These are phyloP conservation scores for Synanthedon formicaeformis DNA, from an alignment of 2,888 invertebrate genomes.

Conservation along the genomic window DNA sequence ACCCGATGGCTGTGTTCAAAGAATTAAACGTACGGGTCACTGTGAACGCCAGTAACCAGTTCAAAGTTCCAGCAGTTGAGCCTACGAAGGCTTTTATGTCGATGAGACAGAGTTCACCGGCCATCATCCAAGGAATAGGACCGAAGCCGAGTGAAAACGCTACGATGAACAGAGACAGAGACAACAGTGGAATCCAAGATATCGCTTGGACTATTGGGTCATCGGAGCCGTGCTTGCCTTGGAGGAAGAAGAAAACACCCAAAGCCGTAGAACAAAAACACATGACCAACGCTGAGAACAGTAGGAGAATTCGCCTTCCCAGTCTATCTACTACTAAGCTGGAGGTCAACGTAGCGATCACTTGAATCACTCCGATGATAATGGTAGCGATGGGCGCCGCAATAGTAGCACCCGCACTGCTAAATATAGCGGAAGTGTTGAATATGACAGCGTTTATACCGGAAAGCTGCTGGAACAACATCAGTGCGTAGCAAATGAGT, in stretches of 20 bases:
- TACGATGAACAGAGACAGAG: conserved; percentile 81
- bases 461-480: conserved; percentile 91
- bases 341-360: conserved; percentile 79
- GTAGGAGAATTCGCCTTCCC: conserved; percentile 81
- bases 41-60: conserved; percentile 85
- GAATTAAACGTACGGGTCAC: conserved; percentile 80
- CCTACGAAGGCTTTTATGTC: conserved; percentile 83
- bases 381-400: conserved; percentile 76
- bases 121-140: conserved; percentile 89
- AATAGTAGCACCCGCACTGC: conserved; percentile 71
- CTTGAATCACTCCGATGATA: conserved; percentile 86
- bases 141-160: conserved; percentile 88
- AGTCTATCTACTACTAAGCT: conserved; percentile 83
- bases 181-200: conserved; percentile 80
- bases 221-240: conserved; percentile 32
- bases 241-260: conserved; percentile 76
- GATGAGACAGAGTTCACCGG: conserved; percentile 82
- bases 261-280: conserved; percentile 76
- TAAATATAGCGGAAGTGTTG: conserved; percentile 81
- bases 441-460: conserved; percentile 89
- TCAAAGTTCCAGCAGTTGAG: conserved; percentile 83
- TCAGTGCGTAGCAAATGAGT: conserved; percentile 80
- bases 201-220: conserved; percentile 60
- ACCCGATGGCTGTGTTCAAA: conserved; percentile 66
- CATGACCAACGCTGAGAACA: conserved; percentile 79